These are phyloP conservation scores for Elmis aenea DNA, from an alignment of 2,888 invertebrate species.

Conservation along the genomic window DNA sequence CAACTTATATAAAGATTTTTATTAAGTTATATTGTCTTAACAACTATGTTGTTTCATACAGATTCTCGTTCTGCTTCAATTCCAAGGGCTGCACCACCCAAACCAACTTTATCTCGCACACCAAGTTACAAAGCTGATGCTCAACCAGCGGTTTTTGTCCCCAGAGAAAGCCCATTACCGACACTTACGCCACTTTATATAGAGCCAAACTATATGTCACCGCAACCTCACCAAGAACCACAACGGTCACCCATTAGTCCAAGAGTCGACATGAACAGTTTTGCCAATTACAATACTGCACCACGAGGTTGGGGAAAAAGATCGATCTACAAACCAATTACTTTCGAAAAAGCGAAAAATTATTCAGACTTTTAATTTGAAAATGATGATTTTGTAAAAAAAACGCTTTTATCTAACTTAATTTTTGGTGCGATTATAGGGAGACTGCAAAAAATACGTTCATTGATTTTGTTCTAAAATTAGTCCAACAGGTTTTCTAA, in stretches of 20 bases:
- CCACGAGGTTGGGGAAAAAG: constrained; percentile 76
- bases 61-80: no score
- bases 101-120: constrained; percentile 24
- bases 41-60: no score
- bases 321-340: constrained; percentile 67
- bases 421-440: no score
- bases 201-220: constrained; percentile 7
- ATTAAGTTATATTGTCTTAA: no score
- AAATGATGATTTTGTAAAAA: no score
- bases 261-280: constrained; percentile 32
- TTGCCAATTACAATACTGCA: constrained; percentile 73
- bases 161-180: constrained; percentile 33
- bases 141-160: constrained; percentile 37
- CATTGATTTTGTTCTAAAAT: no score
- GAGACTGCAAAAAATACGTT: no score
- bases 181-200: constrained; percentile 22
- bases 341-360: constrained; percentile 52
- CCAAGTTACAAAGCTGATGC: constrained; percentile 37
- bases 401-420: no score
- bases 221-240: constrained; percentile 22
- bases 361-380: constrained; percentile 53
- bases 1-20: no score
- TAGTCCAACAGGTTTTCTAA: no score
- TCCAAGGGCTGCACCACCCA: no score
- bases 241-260: constrained; percentile 25